A percentile compares a stretch with the other conserved stretches of the same genome.
Evolutionary conservation across 2,888 invertebrate species (phyloP).

Genomic region (Parasteatoda lunata): DNA sequence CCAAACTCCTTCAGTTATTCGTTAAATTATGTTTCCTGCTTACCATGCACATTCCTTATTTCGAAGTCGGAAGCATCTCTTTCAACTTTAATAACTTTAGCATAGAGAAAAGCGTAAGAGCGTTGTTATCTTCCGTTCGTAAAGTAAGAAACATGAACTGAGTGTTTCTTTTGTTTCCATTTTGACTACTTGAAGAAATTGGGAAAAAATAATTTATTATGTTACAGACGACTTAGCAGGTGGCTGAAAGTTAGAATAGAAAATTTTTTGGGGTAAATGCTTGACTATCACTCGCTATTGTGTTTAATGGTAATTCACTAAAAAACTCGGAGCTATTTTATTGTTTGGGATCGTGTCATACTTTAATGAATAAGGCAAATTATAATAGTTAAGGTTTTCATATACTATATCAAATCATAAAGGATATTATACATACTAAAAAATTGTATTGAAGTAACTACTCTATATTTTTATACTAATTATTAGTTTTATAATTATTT

Average conservation of each 20-base stretch:
- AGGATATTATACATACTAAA: no score
- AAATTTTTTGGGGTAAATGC: no score
- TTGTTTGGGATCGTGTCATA: no score
- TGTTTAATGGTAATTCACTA: no score
- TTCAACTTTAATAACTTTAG: slow-evolving; percentile 21
- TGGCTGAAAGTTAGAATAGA: neutral
- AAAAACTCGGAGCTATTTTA: no score
- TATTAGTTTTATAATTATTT: no score
- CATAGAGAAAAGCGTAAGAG: neutral
- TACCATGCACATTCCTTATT: slow-evolving; percentile 12
- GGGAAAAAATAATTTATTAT: slow-evolving; percentile 16
- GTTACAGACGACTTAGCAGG: neutral
- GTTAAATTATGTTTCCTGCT: slow-evolving; percentile 57
- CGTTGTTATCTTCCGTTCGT: neutral
- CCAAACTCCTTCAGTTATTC: slow-evolving; percentile 42
- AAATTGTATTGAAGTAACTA: no score
- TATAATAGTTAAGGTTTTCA: no score
- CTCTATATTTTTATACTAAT: no score
- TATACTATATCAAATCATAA: no score
- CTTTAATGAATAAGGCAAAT: no score
- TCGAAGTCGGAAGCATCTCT: neutral
- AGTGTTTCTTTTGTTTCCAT: neutral
- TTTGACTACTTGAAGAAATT: slow-evolving; percentile 2
- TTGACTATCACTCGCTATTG: no score
- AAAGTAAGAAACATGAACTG: neutral